These are phyloP conservation scores for Pterophyllum scalare DNA, from an alignment of 2,113 vertebrate species.

Conservation along the genomic window DNA sequence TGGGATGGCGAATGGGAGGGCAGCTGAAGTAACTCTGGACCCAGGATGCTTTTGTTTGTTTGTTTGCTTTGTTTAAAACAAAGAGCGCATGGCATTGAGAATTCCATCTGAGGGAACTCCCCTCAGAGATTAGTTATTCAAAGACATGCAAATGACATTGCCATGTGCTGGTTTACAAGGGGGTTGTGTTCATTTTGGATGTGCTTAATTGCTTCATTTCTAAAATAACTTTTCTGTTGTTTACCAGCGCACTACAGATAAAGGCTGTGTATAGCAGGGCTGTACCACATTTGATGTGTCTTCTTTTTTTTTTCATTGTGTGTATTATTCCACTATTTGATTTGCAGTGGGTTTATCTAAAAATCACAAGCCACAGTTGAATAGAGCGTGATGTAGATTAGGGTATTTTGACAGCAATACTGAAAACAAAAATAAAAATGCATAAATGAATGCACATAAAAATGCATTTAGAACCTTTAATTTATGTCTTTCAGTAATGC, in stretches of 20 bases:
- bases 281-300: slow-evolving; percentile 44
- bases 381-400: slow-evolving; percentile 19
- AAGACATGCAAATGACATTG: slow-evolving; percentile 86
- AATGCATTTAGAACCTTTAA: not conserved
- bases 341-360: slow-evolving; percentile 35
- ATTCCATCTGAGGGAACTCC: slow-evolving; percentile 82
- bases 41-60: slow-evolving; percentile 80
- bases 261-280: slow-evolving; percentile 57
- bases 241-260: slow-evolving; percentile 76
- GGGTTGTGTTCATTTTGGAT: slow-evolving; percentile 80
- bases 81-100: slow-evolving; percentile 80
- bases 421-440: not conserved
- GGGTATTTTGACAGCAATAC: slow-evolving; percentile 14
- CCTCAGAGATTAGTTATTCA: slow-evolving; percentile 84
- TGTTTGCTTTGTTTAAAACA: slow-evolving; percentile 82
- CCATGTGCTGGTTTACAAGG: slow-evolving; percentile 78
- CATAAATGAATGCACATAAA: not conserved
- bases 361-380: slow-evolving; percentile 22
- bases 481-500: not conserved
- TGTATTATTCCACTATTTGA: slow-evolving; percentile 47
- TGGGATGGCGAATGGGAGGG: not conserved
- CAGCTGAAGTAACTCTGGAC: slow-evolving; percentile 56
- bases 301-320: not conserved
- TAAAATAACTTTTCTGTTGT: slow-evolving; percentile 85
- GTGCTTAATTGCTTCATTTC: slow-evolving; percentile 86